Base-by-base conservation (phyloP, 2,888 invertebrate genomes). In the Salticus scenicus region DNA sequence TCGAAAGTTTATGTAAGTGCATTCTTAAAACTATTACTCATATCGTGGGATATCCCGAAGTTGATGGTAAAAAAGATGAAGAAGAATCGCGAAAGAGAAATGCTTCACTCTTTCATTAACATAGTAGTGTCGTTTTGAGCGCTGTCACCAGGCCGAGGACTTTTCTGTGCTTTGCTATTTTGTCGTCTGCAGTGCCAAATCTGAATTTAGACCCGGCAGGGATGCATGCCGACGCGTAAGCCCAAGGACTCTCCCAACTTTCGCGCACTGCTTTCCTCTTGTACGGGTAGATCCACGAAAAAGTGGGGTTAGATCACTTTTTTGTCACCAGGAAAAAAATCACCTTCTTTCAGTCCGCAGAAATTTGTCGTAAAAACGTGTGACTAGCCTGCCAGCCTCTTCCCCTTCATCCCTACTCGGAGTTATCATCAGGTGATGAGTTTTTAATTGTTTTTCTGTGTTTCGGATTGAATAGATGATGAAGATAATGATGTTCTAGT, bases 121-220 rank as follows among this genome's bases (percentile, higher is more conserved):
- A 24, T 57, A 5, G 24, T 4, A 10, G 57, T 57, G 57, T 69
- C 70, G 30, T 69, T 73, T 33, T 30, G 51, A 67, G 73, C 47
- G 76, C 77, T 67, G 77, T 72, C 83, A 77, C 63, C 64, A 66
- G 37, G 77, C 47, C 42, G 70, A 78, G 72, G 66, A 69, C 69
- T 37, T 69, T 79, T 78, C 67, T 47, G 67, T 77, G 77, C 73
- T 72, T 67, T 71, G 83, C 78, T 79, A 79, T 79, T 85, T 85
- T 41, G 74, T 51, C 79, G 66, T 42, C 64, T 57, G 72, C 80
- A 64, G 80, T 86, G 86, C 86, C 86, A 86, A 86, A 80, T 79
- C 86, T 86, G 86, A 86, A 86, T 86, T 86, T 86, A 86, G 86
- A 77, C 86, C 66, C 37, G 27, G 74, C 85, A 31, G 63, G 73